Evolutionary conservation across 2,888 invertebrate species (phyloP), one percentile per base, ranked within the genome.

Genomic region (Coenonympha arcania): DNA sequence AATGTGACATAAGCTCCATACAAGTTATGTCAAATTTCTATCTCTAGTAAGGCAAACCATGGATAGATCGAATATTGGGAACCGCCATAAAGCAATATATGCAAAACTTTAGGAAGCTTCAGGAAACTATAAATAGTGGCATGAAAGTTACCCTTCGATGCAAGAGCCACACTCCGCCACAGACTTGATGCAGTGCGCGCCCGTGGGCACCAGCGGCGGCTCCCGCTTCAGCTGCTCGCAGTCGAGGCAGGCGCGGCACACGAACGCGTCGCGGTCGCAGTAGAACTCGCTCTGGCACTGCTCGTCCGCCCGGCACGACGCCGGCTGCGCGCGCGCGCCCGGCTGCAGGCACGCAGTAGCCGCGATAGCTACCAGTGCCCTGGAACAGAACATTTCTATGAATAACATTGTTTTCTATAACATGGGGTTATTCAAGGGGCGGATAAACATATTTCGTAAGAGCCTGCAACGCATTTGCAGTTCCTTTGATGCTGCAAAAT

Each of bases 161-260:
- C 82, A 82, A 0, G 62, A 48, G 26, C 82, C 82, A 54, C 82
- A 82, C 1, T 73, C 65, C 1, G 62, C 46, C 2, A 79, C 67
- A 1, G 76, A 74, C 31, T 64, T 71, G 49, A 77, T 67, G 53
- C 82, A 81, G 1, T 45, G 3, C 0, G 55, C 53, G 1, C 45
- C 3, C 0, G 55, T 53, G 1, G 53, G 24, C 1, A 56, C 41
- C 2, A 33, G 18, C 1, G 69, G 68, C 2, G 68, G 62, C n/a
- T 71, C 65, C 5, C 80, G 66, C 34, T 73, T 71, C 15, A 74
- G 62, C 33, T 69, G 64, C 24, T 69, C 59, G 54, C 82, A 83
- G 13, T 59, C 53, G 15, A 79, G 62, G 50, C 82, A 83, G 33
- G 67, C 56, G 16, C 57, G 64, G 56, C 82, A 82, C 6, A 56